Percentiles rank a stretch among this genome's conserved stretches.
These are phyloP conservation scores for Parochlus steinenii DNA, from an alignment of 2,888 invertebrate genomes.

Conservation along the genomic window DNA sequence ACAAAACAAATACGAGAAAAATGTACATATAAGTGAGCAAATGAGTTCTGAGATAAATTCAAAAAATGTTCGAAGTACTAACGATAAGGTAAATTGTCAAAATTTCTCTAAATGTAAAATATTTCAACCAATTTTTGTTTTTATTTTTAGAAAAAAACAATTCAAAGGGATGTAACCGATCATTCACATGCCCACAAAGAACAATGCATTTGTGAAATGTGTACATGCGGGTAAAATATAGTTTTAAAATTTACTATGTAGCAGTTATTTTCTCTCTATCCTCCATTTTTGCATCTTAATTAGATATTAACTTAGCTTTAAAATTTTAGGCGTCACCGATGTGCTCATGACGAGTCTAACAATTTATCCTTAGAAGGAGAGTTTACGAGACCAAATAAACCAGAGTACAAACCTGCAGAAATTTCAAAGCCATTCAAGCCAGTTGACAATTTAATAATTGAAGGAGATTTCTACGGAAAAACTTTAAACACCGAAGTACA, in stretches of 20 bases:
- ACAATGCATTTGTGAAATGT: constrained; percentile 78
- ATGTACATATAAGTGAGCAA: too few relatives aligned
- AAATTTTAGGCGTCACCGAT: constrained; percentile 60
- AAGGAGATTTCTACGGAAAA: constrained; percentile 26
- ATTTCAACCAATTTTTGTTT: constrained; percentile 1
- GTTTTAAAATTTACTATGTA: neutral
- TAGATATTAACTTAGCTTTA: constrained; percentile 13
- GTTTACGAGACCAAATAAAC: constrained; percentile 32
- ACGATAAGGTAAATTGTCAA: neutral
- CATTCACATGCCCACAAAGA: constrained; percentile 37
- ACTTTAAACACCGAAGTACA: constrained; percentile 37
- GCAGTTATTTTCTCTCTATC: neutral
- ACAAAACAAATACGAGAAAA: too few relatives aligned
- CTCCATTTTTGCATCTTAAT: neutral
- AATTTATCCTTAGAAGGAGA: constrained; percentile 32
- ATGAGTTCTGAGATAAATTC: neutral
- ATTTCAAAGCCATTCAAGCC: constrained; percentile 23
- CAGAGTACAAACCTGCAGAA: constrained; percentile 41
- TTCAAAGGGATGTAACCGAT: neutral
- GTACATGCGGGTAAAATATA: constrained; percentile 65
- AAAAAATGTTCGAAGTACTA: neutral
- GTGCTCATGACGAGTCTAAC: constrained; percentile 41
- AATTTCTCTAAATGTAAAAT: too few relatives aligned
- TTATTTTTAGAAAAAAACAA: constrained; percentile 1
- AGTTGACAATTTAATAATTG: constrained; percentile 32